Percentiles rank a stretch among this genome's conserved stretches.
Conservation (phyloP, 2,888 invertebrate genomes). For the Tineola bisselliella region DNA sequence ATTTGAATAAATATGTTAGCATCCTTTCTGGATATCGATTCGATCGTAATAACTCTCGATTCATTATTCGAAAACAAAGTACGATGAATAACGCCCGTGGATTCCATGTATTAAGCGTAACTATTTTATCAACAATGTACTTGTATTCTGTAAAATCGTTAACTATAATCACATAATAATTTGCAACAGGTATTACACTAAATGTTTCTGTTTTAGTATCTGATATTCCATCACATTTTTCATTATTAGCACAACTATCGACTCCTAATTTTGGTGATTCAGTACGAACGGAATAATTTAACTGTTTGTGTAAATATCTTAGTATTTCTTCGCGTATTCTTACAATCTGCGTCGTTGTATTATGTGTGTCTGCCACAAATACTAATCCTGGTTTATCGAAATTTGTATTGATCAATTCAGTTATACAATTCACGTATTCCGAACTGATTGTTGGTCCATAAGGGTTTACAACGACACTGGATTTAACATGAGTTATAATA, state of each 20-base stretch:
- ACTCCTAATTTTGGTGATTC: constrained; percentile 26
- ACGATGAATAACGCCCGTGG: constrained; percentile 44
- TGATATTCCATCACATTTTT: constrained; percentile 18
- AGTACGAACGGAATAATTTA: constrained; percentile 30
- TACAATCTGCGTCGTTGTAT: constrained; percentile 28
- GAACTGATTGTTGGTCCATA: constrained; percentile 34
- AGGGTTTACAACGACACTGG: constrained; percentile 25
- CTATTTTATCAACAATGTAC: constrained; percentile 30
- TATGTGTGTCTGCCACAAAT: constrained; percentile 33
- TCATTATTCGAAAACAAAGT: constrained; percentile 31
- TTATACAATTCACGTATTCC: constrained; percentile 37
- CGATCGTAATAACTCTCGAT: constrained; percentile 16
- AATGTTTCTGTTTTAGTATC: constrained; percentile 30
- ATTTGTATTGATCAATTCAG: constrained; percentile 29
- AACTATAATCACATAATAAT: constrained; percentile 41
- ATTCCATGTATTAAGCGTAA: constrained; percentile 45
- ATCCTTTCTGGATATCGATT: constrained; percentile 34
- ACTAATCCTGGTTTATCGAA: constrained; percentile 35
- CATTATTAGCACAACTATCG: constrained; percentile 26
- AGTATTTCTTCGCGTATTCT: constrained; percentile 32
- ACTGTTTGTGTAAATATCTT: constrained; percentile 27
- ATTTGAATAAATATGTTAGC: constrained; percentile 37
- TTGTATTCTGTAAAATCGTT: constrained; percentile 36
- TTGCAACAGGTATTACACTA: constrained; percentile 28
- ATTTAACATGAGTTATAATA: background rate